phyloP scores from a whole-genome alignment of 1,140 invertebrate genomes.

The Dendrolimus punctatus region DNA sequence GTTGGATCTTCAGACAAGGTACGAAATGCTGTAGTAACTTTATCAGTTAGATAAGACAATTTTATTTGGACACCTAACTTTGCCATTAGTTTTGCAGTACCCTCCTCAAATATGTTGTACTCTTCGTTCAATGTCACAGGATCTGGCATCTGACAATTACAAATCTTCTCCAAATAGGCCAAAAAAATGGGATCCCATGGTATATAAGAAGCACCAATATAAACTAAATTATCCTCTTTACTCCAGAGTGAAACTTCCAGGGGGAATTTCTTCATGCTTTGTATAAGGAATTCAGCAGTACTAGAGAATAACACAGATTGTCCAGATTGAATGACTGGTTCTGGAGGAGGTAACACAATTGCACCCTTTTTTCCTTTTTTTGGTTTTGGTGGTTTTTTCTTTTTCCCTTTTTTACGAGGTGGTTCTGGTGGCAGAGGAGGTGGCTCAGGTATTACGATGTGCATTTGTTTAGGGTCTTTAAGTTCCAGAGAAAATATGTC shows the following conservation, averaged over 20 bases:
- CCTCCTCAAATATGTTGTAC: constrained; percentile 61
- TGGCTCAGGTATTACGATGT: constrained; percentile 60
- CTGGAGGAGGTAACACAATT: constrained; percentile 40
- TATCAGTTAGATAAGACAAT: constrained; percentile 48
- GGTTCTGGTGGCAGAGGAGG: constrained; percentile 55
- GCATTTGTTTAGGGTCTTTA: constrained; percentile 61
- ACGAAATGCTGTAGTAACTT: constrained; percentile 47
- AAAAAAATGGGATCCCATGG: constrained; percentile 52
- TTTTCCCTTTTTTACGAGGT: constrained; percentile 45
- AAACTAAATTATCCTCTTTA: constrained; percentile 51
- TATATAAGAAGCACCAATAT: constrained; percentile 38
- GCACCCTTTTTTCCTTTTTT: constrained; percentile 52
- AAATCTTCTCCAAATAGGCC: constrained; percentile 42
- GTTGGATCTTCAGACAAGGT: constrained; percentile 56
- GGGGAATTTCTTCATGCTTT: constrained; percentile 53
- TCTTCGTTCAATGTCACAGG: constrained; percentile 46
- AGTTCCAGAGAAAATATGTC: constrained; percentile 61
- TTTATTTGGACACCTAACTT: constrained; percentile 56
- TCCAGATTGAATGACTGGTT: constrained; percentile 54
- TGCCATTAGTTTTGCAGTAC: constrained; percentile 50
- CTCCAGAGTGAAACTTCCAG: constrained; percentile 53
- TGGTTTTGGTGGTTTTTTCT: constrained; percentile 40
- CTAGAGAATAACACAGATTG: constrained; percentile 61
- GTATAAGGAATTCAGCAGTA: constrained; percentile 48
- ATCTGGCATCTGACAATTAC: constrained; percentile 29